A percentile compares a stretch with the other conserved stretches of the same genome.
phyloP scores from a whole-genome alignment of 2,888 invertebrate species.

The Eupithecia subumbrata region DNA sequence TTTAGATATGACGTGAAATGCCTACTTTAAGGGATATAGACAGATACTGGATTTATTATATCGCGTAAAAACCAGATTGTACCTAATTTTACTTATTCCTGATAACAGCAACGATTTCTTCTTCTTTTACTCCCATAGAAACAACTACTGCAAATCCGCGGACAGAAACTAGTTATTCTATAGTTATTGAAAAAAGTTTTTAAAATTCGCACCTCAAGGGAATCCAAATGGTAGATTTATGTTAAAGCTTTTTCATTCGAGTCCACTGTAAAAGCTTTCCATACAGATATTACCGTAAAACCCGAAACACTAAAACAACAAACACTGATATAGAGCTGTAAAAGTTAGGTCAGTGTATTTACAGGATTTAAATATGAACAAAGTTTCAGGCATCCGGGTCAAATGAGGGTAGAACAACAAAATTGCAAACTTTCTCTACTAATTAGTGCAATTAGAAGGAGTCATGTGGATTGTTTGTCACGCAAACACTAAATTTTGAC shows the following conservation, averaged over 20 bases:
- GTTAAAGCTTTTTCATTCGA: background rate
- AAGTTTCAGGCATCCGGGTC: slow-evolving; percentile 20
- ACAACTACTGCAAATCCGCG: no score
- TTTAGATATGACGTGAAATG: no score
- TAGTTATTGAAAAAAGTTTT: background rate
- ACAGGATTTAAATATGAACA: slow-evolving; percentile 30
- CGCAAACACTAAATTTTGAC: slow-evolving; percentile 32
- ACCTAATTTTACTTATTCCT: no score
- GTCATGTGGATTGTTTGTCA: slow-evolving; percentile 31
- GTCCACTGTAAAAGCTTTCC: background rate
- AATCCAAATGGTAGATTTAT: background rate
- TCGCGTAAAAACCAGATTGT: no score
- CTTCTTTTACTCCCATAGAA: no score
- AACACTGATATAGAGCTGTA: slow-evolving; percentile 1
- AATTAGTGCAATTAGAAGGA: slow-evolving; percentile 41
- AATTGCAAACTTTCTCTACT: slow-evolving; percentile 26
- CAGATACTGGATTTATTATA: no score
- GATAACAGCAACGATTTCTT: no score
- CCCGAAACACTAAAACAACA: slow-evolving; percentile 8
- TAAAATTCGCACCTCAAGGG: background rate
- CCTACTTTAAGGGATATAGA: no score
- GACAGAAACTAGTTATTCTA: no score
- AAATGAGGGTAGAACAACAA: slow-evolving; percentile 24
- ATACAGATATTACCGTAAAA: slow-evolving; percentile 2
- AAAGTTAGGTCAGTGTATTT: slow-evolving; percentile 25